Conservation (phyloP, 2,888 invertebrate species). For the Anodontia alba region DNA sequence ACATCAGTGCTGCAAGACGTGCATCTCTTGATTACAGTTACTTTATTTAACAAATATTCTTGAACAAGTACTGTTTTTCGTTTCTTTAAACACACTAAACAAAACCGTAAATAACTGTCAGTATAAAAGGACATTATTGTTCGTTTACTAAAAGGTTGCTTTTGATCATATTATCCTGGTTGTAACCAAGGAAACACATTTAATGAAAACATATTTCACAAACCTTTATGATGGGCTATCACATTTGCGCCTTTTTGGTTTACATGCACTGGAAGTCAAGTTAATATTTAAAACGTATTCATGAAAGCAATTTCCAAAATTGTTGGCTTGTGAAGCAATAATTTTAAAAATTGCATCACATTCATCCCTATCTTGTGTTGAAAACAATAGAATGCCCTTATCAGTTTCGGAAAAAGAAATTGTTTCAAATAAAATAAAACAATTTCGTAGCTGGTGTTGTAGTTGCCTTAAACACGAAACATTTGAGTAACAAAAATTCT, state of each 20-base stretch:
- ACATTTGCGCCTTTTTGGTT: not conserved
- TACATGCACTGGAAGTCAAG: not conserved
- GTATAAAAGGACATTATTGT: not conserved
- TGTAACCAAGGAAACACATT: not conserved
- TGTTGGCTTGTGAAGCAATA: not conserved
- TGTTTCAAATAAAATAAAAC: not conserved
- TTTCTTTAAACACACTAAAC: not conserved
- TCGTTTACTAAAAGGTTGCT: not conserved
- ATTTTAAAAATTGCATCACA: not conserved
- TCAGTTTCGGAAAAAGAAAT: conserved; percentile 8
- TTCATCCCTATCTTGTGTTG: not conserved
- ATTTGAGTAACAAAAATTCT: not conserved
- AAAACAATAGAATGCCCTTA: conserved; percentile 9
- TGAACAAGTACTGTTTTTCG: not conserved
- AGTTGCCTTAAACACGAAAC: not conserved
- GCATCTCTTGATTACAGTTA: not conserved
- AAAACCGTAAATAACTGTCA: not conserved
- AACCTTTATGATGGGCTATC: not conserved
- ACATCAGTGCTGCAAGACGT: not conserved
- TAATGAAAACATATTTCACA: not conserved
- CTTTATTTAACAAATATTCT: not conserved
- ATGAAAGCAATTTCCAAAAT: conserved; percentile 5
- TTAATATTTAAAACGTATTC: not conserved
- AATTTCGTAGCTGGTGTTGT: not conserved
- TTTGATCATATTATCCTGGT: not conserved